These are phyloP conservation scores for Calyptomena viridis DNA, from an alignment of 2,113 vertebrate genomes.

Conservation along the genomic window DNA sequence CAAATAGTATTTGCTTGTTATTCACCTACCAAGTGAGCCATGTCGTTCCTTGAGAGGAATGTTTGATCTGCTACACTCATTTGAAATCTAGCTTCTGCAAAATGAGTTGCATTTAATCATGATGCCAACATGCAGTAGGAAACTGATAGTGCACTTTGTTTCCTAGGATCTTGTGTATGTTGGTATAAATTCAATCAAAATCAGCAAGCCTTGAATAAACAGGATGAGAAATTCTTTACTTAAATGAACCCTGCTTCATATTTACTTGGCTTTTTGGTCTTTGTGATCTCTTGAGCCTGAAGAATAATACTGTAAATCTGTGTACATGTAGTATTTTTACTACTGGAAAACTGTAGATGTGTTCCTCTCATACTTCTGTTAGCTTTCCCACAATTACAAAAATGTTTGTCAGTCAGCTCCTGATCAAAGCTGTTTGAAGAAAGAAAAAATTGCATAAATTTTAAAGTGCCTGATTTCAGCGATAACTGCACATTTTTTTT, in stretches of 20 bases:
- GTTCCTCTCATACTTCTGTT: not conserved
- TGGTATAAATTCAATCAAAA: not conserved
- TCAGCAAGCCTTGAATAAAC: not conserved
- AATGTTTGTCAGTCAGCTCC: not conserved
- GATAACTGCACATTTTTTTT: not conserved
- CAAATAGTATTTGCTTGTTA: not conserved
- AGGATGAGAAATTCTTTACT: not conserved
- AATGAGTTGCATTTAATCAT: not conserved
- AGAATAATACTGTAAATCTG: not conserved
- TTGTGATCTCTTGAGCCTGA: not conserved
- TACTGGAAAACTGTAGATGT: accelerated
- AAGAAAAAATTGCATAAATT: not conserved
- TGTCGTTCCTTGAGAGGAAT: not conserved
- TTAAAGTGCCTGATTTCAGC: not conserved
- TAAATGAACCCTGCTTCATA: not conserved
- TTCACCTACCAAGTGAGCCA: not conserved
- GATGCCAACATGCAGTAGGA: not conserved
- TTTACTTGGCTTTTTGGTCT: not conserved
- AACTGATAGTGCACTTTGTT: not conserved
- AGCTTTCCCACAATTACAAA: not conserved
- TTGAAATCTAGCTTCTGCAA: not conserved
- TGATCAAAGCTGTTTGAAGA: not conserved
- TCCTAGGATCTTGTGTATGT: not conserved
- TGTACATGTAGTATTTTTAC: not conserved
- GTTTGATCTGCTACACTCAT: not conserved